A percentile compares a stretch with the other conserved stretches of the same genome.
phyloP scores from a whole-genome alignment of 2,113 vertebrate species.

The Hydrolagus affinis region DNA sequence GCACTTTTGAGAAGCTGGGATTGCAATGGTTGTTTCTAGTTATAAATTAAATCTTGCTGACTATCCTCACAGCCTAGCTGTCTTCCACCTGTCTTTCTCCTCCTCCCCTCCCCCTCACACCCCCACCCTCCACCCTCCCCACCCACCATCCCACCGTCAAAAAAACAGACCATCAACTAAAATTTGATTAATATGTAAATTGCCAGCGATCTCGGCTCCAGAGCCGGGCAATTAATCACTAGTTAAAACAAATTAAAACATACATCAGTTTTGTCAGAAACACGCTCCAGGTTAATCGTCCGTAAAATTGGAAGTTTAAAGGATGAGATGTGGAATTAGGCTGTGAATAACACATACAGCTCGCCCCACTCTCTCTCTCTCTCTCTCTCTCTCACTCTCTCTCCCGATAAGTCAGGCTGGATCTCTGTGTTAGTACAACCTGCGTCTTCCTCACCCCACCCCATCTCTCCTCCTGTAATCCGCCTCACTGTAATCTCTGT shows the following conservation, averaged over 20 bases:
- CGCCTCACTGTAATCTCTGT: neutral
- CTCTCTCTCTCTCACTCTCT: neutral
- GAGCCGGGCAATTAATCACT: slow-evolving; percentile 41
- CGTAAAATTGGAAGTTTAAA: slow-evolving; percentile 42
- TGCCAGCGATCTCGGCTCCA: neutral
- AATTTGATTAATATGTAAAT: slow-evolving; percentile 45
- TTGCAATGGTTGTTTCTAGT: neutral
- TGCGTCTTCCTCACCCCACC: no score
- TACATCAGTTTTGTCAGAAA: slow-evolving; percentile 40
- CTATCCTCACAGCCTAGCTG: no score
- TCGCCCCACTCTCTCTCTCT: neutral
- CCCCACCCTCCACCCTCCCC: neutral
- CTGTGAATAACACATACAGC: slow-evolving; percentile 11
- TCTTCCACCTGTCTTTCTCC: no score
- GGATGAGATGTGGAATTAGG: slow-evolving; percentile 28
- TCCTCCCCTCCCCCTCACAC: neutral
- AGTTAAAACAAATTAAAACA: slow-evolving; percentile 41
- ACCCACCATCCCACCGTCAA: neutral
- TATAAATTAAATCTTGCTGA: no score
- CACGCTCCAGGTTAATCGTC: slow-evolving; percentile 40
- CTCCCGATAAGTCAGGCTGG: neutral
- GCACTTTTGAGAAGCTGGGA: neutral
- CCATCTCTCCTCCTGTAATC: neutral
- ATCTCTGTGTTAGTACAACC: neutral
- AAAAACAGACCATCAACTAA: slow-evolving; percentile 13